phyloP scores from a whole-genome alignment of 1,140 invertebrate genomes.

The Wiebesia pumilae region DNA sequence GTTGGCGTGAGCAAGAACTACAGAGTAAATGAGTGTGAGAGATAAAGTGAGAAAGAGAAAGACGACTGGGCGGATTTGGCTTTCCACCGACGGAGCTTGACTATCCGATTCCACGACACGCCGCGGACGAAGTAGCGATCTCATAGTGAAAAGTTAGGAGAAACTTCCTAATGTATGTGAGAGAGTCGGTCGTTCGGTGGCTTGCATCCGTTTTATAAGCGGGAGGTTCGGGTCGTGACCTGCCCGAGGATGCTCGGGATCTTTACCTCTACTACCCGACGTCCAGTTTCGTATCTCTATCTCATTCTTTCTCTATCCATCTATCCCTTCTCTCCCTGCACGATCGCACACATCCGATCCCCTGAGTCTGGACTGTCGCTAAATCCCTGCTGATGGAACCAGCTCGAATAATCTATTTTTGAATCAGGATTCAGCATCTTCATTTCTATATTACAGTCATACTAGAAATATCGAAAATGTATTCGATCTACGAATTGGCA shows the following conservation, averaged over 20 bases:
- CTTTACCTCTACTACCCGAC: slow-evolving; percentile 50
- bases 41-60: slow-evolving; percentile 23
- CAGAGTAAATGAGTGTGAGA: not conserved
- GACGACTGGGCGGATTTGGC: slow-evolving; percentile 48
- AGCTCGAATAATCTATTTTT: slow-evolving; percentile 33
- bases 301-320: slow-evolving; percentile 47
- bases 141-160: slow-evolving; percentile 63
- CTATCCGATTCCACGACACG: slow-evolving; percentile 61
- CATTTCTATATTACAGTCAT: not conserved
- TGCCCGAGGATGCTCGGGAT: slow-evolving; percentile 54
- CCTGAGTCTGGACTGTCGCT: not conserved
- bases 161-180: slow-evolving; percentile 70
- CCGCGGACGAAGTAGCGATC: slow-evolving; percentile 41
- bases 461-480: not conserved
- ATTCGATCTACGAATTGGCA: not conserved
- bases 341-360: slow-evolving; percentile 40
- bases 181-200: slow-evolving; percentile 63
- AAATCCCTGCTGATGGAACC: slow-evolving; percentile 37
- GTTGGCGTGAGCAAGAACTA: not conserved
- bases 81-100: slow-evolving; percentile 30
- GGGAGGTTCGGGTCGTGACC: slow-evolving; percentile 66
- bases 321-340: slow-evolving; percentile 25
- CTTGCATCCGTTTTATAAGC: slow-evolving; percentile 65
- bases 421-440: slow-evolving; percentile 4
- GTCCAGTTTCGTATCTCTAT: slow-evolving; percentile 44